Conservation (phyloP, 1,140 invertebrate genomes). For the Tenebrio molitor region DNA sequence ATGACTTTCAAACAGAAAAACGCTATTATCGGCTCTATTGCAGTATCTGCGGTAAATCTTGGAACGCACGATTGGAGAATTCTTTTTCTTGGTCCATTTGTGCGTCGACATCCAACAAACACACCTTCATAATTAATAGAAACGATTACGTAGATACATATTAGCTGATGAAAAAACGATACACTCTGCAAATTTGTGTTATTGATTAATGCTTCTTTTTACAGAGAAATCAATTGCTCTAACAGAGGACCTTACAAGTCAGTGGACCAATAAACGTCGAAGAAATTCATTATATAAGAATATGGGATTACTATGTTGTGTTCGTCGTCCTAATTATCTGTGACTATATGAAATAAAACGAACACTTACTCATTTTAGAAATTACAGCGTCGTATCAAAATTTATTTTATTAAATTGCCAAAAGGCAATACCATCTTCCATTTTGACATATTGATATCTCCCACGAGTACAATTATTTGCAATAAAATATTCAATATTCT, state of each 20-base stretch:
- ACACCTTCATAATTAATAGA: no score
- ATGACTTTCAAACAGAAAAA: constrained; percentile 16
- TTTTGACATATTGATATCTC: constrained; percentile 13
- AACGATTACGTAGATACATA: no score
- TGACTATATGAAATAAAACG: constrained; percentile 63
- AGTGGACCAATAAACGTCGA: constrained; percentile 72
- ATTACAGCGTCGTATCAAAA: constrained; percentile 19
- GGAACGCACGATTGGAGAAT: constrained; percentile 14
- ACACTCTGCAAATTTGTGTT: constrained; percentile 65
- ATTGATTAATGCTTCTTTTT: constrained; percentile 60
- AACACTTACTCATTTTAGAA: constrained; percentile 32
- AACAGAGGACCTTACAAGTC: constrained; percentile 71
- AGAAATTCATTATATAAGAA: constrained; percentile 76
- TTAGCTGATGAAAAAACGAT: neutral
- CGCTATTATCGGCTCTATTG: neutral
- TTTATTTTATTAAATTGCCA: constrained; percentile 18
- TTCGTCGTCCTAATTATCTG: constrained; percentile 75
- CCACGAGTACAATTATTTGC: constrained; percentile 19
- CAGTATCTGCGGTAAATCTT: constrained; percentile 4
- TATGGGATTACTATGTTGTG: constrained; percentile 77
- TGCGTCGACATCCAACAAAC: no score
- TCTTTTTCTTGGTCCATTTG: constrained; percentile 27
- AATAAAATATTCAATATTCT: constrained; percentile 7
- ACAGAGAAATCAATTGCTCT: constrained; percentile 60
- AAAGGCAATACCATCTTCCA: constrained; percentile 12